Percentiles rank a stretch among this genome's conserved stretches.
Conservation (phyloP, 2,797 vertebrate species). For the Eurystomus glaucurus region DNA sequence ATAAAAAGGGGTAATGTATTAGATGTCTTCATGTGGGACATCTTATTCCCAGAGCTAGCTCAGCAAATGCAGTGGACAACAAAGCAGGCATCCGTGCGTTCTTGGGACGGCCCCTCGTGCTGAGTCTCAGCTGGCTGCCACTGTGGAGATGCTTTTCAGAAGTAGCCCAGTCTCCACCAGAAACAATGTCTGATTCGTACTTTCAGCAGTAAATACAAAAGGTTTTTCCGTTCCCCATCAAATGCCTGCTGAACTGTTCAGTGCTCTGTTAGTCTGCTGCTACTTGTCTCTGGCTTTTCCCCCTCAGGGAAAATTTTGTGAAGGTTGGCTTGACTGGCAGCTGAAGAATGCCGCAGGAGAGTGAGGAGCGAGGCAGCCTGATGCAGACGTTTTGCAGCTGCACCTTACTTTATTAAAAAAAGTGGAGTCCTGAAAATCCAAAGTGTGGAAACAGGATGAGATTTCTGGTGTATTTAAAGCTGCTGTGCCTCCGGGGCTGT, state of each 20-base stretch:
- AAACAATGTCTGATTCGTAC: neutral
- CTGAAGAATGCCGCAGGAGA: neutral
- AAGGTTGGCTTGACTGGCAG: constrained; percentile 21
- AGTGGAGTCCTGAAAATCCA: neutral
- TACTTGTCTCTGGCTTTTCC: constrained; percentile 2
- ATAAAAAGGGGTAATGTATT: neutral
- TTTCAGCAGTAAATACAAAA: constrained; percentile 21
- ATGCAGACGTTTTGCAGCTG: neutral
- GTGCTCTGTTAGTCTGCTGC: neutral
- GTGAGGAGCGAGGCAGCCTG: neutral
- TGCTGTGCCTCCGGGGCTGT: neutral
- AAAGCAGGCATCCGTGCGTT: neutral
- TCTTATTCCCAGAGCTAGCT: neutral
- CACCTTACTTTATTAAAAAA: neutral
- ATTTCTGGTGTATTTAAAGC: neutral
- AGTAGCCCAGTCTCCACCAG: neutral
- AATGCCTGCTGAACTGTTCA: constrained; percentile 9
- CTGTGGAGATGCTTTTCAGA: neutral
- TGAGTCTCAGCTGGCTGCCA: neutral
- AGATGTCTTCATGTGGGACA: neutral
- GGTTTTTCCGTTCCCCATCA: neutral
- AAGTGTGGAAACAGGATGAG: neutral
- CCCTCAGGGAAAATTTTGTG: constrained; percentile 3
- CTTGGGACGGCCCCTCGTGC: neutral
- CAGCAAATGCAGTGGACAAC: rapidly evolving